Conservation (phyloP, 2,888 invertebrate species). For the Amphiduros pacificus region DNA sequence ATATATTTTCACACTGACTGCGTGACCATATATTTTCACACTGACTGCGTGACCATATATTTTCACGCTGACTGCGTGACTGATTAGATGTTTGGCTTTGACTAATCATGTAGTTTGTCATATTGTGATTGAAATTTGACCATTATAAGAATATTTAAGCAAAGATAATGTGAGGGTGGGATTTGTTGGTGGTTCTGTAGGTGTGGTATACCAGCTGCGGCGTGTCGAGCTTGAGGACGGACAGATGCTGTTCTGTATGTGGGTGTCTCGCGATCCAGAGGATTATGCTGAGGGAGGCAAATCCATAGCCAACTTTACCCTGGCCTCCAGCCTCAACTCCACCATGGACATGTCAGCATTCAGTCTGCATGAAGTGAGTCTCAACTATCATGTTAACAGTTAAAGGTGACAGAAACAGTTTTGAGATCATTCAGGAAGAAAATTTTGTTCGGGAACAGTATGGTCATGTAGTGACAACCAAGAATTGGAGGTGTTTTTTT, state of each 20-base stretch:
- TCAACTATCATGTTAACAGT: not conserved
- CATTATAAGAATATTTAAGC: no score
- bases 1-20: no score
- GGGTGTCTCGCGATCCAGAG: conserved; percentile 65
- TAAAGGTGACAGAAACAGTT: not conserved
- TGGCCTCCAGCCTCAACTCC: conserved; percentile 61
- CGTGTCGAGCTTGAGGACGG: conserved; percentile 60
- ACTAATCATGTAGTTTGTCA: no score
- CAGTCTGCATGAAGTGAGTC: conserved; percentile 44
- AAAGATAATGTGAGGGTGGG: no score
- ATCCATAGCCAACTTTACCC: conserved; percentile 56
- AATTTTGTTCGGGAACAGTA: not conserved
- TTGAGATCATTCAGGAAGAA: not conserved
- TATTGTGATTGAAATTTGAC: no score
- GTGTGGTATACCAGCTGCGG: conserved; percentile 55
- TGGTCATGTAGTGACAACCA: not conserved
- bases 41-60: no score
- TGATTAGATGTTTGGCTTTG: no score
- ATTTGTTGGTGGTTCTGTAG: no score
- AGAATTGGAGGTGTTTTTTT: not conserved
- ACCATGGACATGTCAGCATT: conserved; percentile 56
- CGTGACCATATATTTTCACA: no score
- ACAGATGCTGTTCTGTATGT: conserved; percentile 67
- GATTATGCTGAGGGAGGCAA: conserved; percentile 54
- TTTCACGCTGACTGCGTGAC: no score